A percentile compares a stretch with the other conserved stretches of the same genome.
Evolutionary conservation across 2,113 vertebrate species (phyloP).

Genomic region (Epinephelus fuscoguttatus): DNA sequence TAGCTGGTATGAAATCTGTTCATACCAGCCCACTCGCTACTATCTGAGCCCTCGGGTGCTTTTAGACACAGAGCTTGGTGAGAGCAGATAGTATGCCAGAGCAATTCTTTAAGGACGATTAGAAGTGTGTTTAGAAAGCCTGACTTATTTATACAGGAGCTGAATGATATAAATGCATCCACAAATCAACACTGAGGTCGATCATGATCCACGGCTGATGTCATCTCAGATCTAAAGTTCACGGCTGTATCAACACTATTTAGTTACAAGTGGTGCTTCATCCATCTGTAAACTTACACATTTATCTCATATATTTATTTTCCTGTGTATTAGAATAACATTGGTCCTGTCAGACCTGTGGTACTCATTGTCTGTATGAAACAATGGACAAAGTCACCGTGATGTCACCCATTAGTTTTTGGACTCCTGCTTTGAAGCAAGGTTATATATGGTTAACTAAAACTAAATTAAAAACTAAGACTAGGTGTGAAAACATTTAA

Average conservation of each 20-base stretch:
- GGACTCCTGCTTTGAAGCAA: too few relatives aligned
- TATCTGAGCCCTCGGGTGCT: conserved; percentile 23
- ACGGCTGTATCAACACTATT: conserved; percentile 6
- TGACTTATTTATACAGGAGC: conserved; percentile 40
- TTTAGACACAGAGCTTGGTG: conserved; percentile 15
- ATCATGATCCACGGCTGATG: conserved; percentile 10
- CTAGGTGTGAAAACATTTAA: too few relatives aligned
- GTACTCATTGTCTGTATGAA: too few relatives aligned
- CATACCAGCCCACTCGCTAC: conserved; percentile 57
- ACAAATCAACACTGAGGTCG: conserved; percentile 46
- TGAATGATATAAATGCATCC: conserved; percentile 51
- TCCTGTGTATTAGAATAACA: too few relatives aligned
- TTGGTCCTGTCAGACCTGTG: too few relatives aligned
- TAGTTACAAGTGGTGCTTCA: too few relatives aligned
- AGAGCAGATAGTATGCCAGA: conserved; percentile 1
- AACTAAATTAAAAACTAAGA: too few relatives aligned
- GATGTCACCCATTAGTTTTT: too few relatives aligned
- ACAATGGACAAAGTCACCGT: too few relatives aligned
- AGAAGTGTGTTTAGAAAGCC: conserved; percentile 46
- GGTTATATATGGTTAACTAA: too few relatives aligned
- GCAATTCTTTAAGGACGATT: conserved; percentile 37
- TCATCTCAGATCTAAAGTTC: conserved; percentile 11
- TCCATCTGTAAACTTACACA: too few relatives aligned
- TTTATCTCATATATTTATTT: too few relatives aligned
- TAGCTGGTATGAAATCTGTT: conserved; percentile 71